phyloP scores from a whole-genome alignment of 2,113 vertebrate species.

The Pycnonotus jocosus region DNA sequence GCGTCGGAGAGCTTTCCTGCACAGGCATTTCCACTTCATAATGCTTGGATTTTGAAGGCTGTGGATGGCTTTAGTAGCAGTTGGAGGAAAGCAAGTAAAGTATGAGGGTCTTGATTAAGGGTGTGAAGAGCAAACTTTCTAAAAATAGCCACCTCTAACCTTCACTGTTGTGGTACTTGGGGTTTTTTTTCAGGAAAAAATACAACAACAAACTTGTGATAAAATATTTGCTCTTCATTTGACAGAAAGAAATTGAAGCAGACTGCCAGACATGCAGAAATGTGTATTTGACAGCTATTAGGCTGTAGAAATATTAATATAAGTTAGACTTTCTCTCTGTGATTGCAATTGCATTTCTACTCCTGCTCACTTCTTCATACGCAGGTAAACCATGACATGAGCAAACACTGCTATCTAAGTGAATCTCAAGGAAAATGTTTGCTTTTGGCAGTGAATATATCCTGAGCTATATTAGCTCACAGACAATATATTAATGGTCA shows the following conservation, averaged over 20 bases:
- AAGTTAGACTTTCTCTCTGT: not conserved
- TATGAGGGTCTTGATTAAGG: not conserved
- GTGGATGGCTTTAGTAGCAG: not conserved
- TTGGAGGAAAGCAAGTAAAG: conserved; percentile 25
- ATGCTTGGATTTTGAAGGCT: not conserved
- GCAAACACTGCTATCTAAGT: not conserved
- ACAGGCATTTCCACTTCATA: not conserved
- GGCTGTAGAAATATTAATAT: conserved; percentile 11
- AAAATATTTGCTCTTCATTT: not conserved
- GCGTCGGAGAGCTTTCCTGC: not conserved
- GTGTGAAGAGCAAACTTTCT: conserved; percentile 7
- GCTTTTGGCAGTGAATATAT: not conserved
- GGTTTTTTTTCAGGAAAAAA: not conserved
- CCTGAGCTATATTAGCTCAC: conserved; percentile 18
- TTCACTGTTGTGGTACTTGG: not conserved
- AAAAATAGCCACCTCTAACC: not conserved
- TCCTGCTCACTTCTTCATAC: not conserved
- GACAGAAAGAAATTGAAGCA: not conserved
- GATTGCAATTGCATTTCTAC: conserved; percentile 13
- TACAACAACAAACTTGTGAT: not conserved
- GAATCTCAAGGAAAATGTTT: not conserved
- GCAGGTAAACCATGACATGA: not conserved
- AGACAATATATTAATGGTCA: not conserved
- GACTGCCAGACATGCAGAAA: not conserved
- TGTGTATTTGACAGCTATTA: not conserved